Evolutionary conservation across 2,797 vertebrate species (phyloP).

Genomic region (Darevskia nairensis): DNA sequence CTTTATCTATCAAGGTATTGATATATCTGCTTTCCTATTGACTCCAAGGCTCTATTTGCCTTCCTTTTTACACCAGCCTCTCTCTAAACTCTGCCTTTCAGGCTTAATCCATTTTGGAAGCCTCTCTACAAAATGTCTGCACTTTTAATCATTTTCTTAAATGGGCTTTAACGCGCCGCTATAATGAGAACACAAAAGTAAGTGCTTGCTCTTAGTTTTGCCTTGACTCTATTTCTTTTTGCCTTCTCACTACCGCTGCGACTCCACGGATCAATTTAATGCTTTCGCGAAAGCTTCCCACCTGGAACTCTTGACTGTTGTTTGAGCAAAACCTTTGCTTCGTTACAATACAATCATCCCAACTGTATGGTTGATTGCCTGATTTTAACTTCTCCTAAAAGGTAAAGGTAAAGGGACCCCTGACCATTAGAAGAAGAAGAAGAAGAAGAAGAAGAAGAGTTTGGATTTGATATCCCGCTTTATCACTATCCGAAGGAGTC

Average conservation of each 20-base stretch:
- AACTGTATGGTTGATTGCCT: background rate
- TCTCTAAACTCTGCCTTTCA: conserved; percentile 26
- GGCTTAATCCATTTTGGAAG: conserved; percentile 33
- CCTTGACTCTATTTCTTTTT: background rate
- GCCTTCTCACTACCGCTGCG: background rate
- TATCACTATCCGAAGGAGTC: too few relatives aligned
- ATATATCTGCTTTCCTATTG: conserved; percentile 21
- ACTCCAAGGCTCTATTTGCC: conserved; percentile 12
- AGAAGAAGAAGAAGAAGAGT: too few relatives aligned
- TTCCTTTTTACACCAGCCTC: conserved; percentile 23
- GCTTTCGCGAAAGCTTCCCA: background rate
- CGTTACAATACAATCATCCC: background rate
- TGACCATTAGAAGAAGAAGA: too few relatives aligned
- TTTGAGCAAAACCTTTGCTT: background rate
- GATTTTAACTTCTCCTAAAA: background rate
- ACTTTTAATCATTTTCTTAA: conserved; percentile 12
- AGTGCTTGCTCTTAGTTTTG: conserved; percentile 2
- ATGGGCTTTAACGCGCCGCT: conserved; percentile 7
- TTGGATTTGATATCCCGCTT: too few relatives aligned
- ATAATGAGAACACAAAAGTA: conserved; percentile 13
- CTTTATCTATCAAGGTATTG: conserved; percentile 13
- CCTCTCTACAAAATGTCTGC: background rate
- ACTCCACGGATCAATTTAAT: conserved; percentile 1
- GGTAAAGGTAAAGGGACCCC: too few relatives aligned
- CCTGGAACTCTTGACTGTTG: too few relatives aligned